Percentiles rank a stretch among this genome's conserved stretches.
phyloP scores from a whole-genome alignment of 2,113 vertebrate species.

The Phodopus roborovskii region DNA sequence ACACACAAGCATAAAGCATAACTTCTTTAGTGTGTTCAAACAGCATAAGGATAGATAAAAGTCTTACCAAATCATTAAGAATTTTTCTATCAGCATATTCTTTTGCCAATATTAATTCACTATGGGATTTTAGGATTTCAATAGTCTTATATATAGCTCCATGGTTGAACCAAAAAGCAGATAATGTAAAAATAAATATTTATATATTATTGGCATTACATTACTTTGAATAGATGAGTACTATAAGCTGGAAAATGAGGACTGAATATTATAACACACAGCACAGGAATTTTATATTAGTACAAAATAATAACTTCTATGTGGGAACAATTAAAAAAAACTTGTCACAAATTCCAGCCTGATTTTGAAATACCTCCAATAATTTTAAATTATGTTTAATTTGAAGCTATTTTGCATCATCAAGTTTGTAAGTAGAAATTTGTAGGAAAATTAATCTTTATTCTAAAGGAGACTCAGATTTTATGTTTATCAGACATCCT shows the following conservation, averaged over 20 bases:
- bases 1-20: not conserved
- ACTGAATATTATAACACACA: not conserved
- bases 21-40: not conserved
- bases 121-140: not conserved
- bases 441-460: not conserved
- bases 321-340: not conserved
- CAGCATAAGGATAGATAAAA: not conserved
- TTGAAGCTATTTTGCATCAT: not conserved
- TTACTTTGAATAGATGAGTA: not conserved
- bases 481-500: not conserved
- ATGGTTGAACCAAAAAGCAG: fast-evolving
- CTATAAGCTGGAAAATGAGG: not conserved
- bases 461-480: not conserved
- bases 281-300: not conserved
- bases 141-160: fast-evolving
- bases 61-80: not conserved
- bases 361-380: not conserved
- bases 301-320: not conserved
- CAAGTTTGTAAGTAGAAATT: not conserved
- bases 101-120: not conserved
- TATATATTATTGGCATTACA: not conserved
- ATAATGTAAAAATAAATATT: not conserved
- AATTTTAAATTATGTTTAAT: not conserved
- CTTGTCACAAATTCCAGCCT: not conserved
- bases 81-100: not conserved